Conservation (phyloP, 2,888 invertebrate species). For the Sclerodermus sp. region DNA sequence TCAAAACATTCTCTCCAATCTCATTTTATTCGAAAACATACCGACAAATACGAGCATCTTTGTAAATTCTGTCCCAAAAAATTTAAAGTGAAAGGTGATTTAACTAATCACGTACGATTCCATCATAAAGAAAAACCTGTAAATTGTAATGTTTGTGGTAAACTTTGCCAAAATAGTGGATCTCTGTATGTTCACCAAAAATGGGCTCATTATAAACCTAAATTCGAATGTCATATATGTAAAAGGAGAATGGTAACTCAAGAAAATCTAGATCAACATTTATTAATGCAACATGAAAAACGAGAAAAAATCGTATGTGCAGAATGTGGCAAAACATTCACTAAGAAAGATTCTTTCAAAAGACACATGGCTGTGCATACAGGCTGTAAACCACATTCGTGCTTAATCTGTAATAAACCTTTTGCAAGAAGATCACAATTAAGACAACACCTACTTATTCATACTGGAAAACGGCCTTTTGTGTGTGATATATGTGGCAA, state of each 20-base stretch:
- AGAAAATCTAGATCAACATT: constrained; percentile 51
- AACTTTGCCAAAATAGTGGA: constrained; percentile 50
- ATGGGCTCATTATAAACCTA: constrained; percentile 55
- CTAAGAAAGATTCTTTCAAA: constrained; percentile 54
- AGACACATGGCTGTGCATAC: constrained; percentile 55
- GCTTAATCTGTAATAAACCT: constrained; percentile 50
- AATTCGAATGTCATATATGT: constrained; percentile 53
- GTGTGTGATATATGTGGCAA: constrained; percentile 55
- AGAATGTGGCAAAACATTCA: constrained; percentile 53
- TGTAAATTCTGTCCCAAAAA: constrained; percentile 50
- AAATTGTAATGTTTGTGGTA: constrained; percentile 53
- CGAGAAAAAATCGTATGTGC: constrained; percentile 54
- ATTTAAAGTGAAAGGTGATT: constrained; percentile 54
- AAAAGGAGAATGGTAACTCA: constrained; percentile 55
- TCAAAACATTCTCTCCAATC: constrained; percentile 55
- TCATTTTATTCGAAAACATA: constrained; percentile 53
- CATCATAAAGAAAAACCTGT: constrained; percentile 55
- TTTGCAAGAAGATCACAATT: constrained; percentile 52
- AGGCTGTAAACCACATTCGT: constrained; percentile 49
- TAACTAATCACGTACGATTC: constrained; percentile 53
- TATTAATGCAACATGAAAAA: constrained; percentile 52
- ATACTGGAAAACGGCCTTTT: constrained; percentile 53
- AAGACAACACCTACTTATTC: constrained; percentile 52
- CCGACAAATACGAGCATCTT: constrained; percentile 51
- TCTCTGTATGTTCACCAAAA: constrained; percentile 55